Evolutionary conservation across 1,140 invertebrate genomes (phyloP).

Genomic region (Platyscapa corneri): DNA sequence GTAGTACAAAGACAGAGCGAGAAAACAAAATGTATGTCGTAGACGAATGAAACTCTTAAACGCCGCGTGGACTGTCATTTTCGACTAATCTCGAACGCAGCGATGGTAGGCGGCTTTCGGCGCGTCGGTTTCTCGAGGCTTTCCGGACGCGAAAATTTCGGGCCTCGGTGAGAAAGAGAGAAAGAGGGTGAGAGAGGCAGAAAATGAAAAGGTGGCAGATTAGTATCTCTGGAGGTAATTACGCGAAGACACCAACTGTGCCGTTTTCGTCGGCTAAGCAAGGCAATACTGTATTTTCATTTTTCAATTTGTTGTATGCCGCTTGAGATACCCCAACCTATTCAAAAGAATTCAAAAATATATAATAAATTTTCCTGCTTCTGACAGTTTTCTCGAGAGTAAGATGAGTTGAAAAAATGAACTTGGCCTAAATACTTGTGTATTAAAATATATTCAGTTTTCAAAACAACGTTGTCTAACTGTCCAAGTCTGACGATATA

Average conservation of each 20-base stretch:
- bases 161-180: background rate
- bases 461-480: background rate
- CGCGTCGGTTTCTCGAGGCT: background rate
- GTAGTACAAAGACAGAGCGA: slow-evolving; percentile 18
- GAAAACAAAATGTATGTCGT: background rate
- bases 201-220: slow-evolving; percentile 34
- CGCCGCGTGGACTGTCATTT: slow-evolving; percentile 30
- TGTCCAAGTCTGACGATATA: background rate
- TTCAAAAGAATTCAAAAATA: background rate
- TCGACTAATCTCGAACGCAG: slow-evolving; percentile 33
- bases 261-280: slow-evolving; percentile 24
- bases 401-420: background rate
- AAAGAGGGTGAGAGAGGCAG: background rate
- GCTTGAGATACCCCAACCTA: too few relatives aligned
- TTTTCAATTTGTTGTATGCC: background rate
- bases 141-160: slow-evolving; percentile 13
- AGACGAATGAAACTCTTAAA: background rate
- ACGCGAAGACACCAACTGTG: slow-evolving; percentile 47
- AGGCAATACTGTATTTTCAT: slow-evolving; percentile 2
- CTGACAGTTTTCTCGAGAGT: background rate
- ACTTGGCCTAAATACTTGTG: background rate
- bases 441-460: background rate
- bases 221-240: slow-evolving; percentile 56
- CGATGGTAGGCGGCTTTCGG: slow-evolving; percentile 27
- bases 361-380: background rate